phyloP scores from a whole-genome alignment of 2,113 vertebrate genomes.

The Sphaerodactylus townsendi region DNA sequence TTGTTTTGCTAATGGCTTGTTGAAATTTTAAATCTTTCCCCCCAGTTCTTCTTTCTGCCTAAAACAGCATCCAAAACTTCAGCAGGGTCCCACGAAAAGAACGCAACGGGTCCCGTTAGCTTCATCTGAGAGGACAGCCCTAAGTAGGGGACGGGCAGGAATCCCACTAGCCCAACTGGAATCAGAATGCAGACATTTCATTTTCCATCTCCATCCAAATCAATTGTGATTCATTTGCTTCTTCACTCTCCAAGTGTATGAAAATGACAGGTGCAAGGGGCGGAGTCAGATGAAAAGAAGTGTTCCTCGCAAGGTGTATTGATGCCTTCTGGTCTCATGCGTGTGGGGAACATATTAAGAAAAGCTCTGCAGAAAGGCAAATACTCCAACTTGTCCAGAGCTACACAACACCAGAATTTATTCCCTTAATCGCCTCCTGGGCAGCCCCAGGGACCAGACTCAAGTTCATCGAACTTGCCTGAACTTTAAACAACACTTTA shows the following conservation, averaged over 20 bases:
- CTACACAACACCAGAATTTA: too few species aligned
- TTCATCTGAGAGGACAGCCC: background rate
- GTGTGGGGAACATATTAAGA: too few species aligned
- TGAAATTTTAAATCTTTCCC: conserved; percentile 18
- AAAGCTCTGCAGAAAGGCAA: too few species aligned
- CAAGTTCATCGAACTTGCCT: too few species aligned
- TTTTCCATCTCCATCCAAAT: conserved; percentile 15
- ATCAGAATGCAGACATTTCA: background rate
- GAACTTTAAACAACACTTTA: too few species aligned
- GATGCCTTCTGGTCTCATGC: too few species aligned
- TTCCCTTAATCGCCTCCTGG: too few species aligned
- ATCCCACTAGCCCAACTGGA: background rate
- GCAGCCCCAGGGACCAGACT: too few species aligned
- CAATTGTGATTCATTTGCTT: background rate
- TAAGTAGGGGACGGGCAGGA: background rate
- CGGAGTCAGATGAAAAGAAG: too few species aligned
- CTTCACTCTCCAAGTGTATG: conserved; percentile 11
- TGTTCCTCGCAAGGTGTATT: too few species aligned
- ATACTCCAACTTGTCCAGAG: too few species aligned
- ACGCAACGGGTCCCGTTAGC: background rate
- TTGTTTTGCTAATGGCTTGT: background rate
- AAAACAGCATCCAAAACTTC: background rate
- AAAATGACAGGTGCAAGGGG: background rate
- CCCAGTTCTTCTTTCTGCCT: background rate
- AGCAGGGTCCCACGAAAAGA: background rate